These are phyloP conservation scores for Drosophila hydei DNA, from an alignment of 1,140 invertebrate species.

Conservation along the genomic window DNA sequence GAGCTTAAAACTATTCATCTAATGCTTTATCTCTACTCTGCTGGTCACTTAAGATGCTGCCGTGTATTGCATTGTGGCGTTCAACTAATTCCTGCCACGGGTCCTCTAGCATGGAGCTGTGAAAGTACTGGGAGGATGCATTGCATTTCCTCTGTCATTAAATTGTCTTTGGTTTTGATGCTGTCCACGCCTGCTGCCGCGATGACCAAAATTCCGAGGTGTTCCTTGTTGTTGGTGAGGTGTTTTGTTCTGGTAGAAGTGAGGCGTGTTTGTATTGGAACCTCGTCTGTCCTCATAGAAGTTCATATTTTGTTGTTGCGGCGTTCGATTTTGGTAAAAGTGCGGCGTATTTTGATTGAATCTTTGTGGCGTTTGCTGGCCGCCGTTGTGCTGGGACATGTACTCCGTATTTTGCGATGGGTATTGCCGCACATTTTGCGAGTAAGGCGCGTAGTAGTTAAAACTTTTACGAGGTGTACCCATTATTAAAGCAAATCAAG, in stretches of 20 bases:
- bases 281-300: conserved; percentile 33
- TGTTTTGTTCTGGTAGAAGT: conserved; percentile 28
- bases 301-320: conserved; percentile 22
- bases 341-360: conserved; percentile 44
- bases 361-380: conserved; percentile 29
- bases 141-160: conserved; percentile 1
- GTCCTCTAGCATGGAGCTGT: conserved; percentile 76
- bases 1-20: conserved; percentile 28
- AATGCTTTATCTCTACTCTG: not conserved
- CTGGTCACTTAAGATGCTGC: conserved; percentile 27
- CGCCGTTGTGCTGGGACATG: conserved; percentile 58
- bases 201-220: conserved; percentile 34
- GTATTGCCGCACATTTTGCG: conserved; percentile 46
- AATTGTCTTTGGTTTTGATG: conserved; percentile 12
- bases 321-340: conserved; percentile 59
- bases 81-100: conserved; percentile 73
- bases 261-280: conserved; percentile 2
- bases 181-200: conserved; percentile 44
- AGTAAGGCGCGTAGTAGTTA: conserved; percentile 44
- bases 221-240: conserved; percentile 19
- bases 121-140: conserved; percentile 58
- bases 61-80: conserved; percentile 62
- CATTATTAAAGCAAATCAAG: conserved; percentile 25
- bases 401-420: conserved; percentile 61
- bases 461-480: conserved; percentile 52